A percentile compares a stretch with the other conserved stretches of the same genome.
These are phyloP conservation scores for Oryzias celebensis DNA, from an alignment of 2,113 vertebrate genomes.

Conservation along the genomic window DNA sequence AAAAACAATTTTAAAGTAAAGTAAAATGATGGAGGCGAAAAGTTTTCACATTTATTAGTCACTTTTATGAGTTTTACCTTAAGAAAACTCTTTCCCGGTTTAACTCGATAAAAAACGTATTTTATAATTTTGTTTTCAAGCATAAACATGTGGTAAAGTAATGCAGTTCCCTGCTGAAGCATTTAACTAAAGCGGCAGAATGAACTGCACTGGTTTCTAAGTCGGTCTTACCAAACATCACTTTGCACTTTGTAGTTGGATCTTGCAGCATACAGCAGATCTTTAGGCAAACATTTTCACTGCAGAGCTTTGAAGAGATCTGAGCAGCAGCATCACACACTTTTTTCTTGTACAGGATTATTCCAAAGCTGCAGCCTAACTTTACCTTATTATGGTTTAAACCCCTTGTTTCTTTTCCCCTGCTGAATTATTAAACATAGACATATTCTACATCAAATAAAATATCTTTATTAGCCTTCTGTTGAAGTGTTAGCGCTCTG, in stretches of 20 bases:
- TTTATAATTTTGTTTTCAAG: constrained; percentile 9
- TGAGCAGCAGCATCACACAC: constrained; percentile 22
- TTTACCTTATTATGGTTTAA: constrained; percentile 17
- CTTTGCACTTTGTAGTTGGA: constrained; percentile 47
- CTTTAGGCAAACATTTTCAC: constrained; percentile 47
- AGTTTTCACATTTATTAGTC: too few species aligned
- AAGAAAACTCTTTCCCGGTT: too few species aligned
- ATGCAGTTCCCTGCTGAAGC: constrained; percentile 42
- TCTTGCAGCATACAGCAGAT: constrained; percentile 36
- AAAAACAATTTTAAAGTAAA: too few species aligned
- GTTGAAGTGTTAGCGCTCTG: constrained; percentile 5
- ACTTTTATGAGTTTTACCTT: too few species aligned
- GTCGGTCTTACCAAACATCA: constrained; percentile 54
- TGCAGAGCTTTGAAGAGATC: constrained; percentile 29
- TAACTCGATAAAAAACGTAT: too few species aligned
- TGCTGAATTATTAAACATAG: constrained; percentile 15
- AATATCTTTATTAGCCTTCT: not conserved
- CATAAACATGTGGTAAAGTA: constrained; percentile 31
- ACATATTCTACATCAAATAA: not conserved
- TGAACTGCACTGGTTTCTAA: constrained; percentile 56
- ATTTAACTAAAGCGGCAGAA: constrained; percentile 52
- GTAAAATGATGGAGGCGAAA: too few species aligned
- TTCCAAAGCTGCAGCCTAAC: not conserved
- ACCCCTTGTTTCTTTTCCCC: constrained; percentile 6
- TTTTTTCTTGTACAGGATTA: constrained; percentile 1